Evolutionary conservation across 1,140 invertebrate species (phyloP), one percentile per base, ranked within the genome.

Genomic region (Trichonephila clavata): DNA sequence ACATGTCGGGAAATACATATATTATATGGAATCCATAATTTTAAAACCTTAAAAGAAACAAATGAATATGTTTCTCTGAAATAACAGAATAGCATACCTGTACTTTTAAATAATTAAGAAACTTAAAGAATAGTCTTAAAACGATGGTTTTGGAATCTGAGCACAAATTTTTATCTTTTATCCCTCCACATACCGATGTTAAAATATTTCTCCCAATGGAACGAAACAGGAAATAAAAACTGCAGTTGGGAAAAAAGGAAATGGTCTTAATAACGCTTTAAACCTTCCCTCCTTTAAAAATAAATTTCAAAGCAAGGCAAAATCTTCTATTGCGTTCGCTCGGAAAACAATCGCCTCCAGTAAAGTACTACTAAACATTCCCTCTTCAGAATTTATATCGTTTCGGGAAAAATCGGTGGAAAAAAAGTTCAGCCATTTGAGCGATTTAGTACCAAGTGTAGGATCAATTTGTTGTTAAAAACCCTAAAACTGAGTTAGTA

Each of bases 401-500:
- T 90, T 68, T 27, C 71, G 32, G 43, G 63, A 90, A 90, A 88
- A 68, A 57, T 65, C 50, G 32, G 21, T 32, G n/a, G 20, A 50
- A 50, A 90, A 61, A 71, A 68, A 60, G 24, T 77, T 24, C 18
- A 80, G 68, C 88, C 88, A 90, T 90, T 90, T 90, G 88, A 80
- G 71, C 88, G 71, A 90, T 90, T 90, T 90, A 90, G 88, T 90
- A 59, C 88, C 50, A 39, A 59, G 59, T 80, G 43, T 61, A n/a
- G 88, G 88, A 90, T 90, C 88, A 90, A 90, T 90, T 90, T 90
- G 88, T 90, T 90, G 88, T 90, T 90, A 90, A 90, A 90, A 90
- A 90, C 68, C 63, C 88, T 80, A 80, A 90, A 90, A 90, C 68
- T 80, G 88, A 63, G 88, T 90, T 90, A 59, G 61, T 90, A 90